Percentiles rank a stretch among this genome's conserved stretches.
Evolutionary conservation across 2,888 invertebrate species (phyloP).

Genomic region (Sphinx pinastri): DNA sequence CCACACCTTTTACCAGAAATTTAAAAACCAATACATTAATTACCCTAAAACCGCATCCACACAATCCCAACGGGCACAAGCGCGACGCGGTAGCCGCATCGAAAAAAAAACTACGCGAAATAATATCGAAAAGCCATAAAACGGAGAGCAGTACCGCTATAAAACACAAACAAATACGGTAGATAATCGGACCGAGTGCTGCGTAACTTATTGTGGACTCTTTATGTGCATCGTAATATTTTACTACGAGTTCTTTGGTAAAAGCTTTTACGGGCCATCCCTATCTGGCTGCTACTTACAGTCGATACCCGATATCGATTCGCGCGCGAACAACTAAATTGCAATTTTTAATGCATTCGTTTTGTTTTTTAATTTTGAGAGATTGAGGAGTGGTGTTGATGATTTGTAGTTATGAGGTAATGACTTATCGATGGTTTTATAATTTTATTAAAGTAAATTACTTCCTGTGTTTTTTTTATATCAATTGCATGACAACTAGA

Average conservation of each 20-base stretch:
- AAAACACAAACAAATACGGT: slow-evolving; percentile 78
- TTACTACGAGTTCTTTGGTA: slow-evolving; percentile 71
- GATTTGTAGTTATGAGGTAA: too few relatives aligned
- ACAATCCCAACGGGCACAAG: slow-evolving; percentile 20
- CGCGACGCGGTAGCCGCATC: slow-evolving; percentile 55
- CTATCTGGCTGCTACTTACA: slow-evolving; percentile 15
- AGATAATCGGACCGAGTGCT: slow-evolving; percentile 79
- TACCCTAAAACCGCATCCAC: slow-evolving; percentile 32
- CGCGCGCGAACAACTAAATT: slow-evolving; percentile 30
- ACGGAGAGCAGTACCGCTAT: slow-evolving; percentile 69
- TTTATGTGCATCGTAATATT: slow-evolving; percentile 80
- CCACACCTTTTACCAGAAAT: too few relatives aligned
- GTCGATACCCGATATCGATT: slow-evolving; percentile 46
- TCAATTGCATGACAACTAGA: too few relatives aligned
- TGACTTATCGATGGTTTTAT: too few relatives aligned
- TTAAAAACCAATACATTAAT: not conserved
- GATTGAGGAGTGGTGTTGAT: too few relatives aligned
- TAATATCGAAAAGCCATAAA: slow-evolving; percentile 82
- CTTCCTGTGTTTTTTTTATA: too few relatives aligned
- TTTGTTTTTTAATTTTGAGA: not conserved
- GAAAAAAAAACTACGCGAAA: slow-evolving; percentile 74
- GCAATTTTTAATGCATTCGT: slow-evolving; percentile 51
- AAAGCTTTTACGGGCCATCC: slow-evolving; percentile 35
- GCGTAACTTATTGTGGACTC: slow-evolving; percentile 70
- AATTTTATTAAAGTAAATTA: too few relatives aligned